Evolutionary conservation across 2,113 vertebrate species (phyloP), one percentile per base, ranked within the genome.

Genomic region (Xyrauchen texanus): DNA sequence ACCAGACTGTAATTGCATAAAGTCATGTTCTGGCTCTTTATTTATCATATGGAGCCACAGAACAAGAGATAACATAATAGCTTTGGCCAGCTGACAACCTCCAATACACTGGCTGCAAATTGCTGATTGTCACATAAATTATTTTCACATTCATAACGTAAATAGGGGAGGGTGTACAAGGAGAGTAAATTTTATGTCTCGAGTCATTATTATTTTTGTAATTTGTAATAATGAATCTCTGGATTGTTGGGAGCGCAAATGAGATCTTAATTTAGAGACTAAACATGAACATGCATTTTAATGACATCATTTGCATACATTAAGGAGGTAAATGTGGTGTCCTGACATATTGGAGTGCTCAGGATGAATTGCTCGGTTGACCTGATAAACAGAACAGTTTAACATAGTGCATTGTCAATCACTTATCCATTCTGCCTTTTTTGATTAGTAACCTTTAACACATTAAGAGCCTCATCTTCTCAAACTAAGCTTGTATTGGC

Each of bases 241-340:
- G 62, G 82, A 84, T 88, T 82, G 85, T 87, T 87, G 86, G 89
- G 87, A 90, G 86, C 87, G 85, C 82, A 87, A 91, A 91, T 85
- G 88, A 92, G 88, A 89, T 87, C 90, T 91, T 91, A 72, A 91
- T 93, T 91, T 92, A 78, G 84, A 85, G 87, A 82, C 84, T 88
- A 88, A 92, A 92, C 88, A 88, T 84, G 82, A 87, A 89, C 89
- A 85, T 88, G 91, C 89, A 93, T 93, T 91, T 89, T 91, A 92
- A 92, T 89, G 71, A 80, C 73, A 86, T 87, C 34, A 89, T 93
- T 92, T 92, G 89, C 91, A 93, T 93, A 89, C 72, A 91, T 92
- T 90, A 91, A 84, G 79, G 81, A 82, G 83, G 85, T 85, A 88
- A 90, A 86, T 89, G 91, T 89, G 86, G 89, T 81, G 83, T 90